Evolutionary conservation across 2,113 vertebrate genomes (phyloP).

Genomic region (Megaptera novaeangliae): DNA sequence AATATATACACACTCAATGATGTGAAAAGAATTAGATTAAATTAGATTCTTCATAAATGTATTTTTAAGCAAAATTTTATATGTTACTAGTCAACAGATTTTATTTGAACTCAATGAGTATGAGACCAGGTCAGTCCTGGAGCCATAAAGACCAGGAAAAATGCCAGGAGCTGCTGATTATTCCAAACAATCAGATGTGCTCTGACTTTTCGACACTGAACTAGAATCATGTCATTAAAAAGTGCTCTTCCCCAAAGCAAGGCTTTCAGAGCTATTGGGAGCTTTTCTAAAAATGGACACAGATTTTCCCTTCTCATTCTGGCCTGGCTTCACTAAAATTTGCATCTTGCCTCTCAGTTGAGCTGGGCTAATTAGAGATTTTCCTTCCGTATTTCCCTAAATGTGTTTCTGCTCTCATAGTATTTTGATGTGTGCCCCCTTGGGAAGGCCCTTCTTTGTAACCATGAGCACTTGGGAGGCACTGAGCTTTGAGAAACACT

Average conservation of each 20-base stretch:
- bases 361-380: neutral
- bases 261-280: neutral
- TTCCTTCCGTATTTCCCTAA: neutral
- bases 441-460: neutral
- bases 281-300: neutral
- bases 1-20: neutral
- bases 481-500: neutral
- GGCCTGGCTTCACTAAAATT: neutral
- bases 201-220: neutral
- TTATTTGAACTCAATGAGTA: neutral
- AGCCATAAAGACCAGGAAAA: neutral
- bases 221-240: neutral
- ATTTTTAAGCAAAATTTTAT: conserved; percentile 20
- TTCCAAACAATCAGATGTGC: neutral
- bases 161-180: neutral
- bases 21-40: neutral
- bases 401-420: rapidly evolving
- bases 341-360: neutral
- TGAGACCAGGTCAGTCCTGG: neutral
- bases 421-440: neutral
- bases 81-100: neutral
- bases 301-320: neutral
- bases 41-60: neutral
- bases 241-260: rapidly evolving
- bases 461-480: neutral